Evolutionary conservation across 2,797 vertebrate genomes (phyloP).

Genomic region (Pipistrellus nathusii): DNA sequence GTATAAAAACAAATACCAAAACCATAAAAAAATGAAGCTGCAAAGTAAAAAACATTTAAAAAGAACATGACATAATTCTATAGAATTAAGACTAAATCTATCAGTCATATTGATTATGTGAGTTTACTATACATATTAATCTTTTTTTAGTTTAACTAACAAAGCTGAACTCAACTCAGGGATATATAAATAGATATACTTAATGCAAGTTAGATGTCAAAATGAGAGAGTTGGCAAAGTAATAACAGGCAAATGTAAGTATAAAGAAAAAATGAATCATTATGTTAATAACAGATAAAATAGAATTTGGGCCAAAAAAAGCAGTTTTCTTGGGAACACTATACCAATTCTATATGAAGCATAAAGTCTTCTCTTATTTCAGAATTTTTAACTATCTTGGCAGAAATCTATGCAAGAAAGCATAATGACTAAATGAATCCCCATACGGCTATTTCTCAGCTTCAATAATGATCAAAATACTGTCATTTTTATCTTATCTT

Average conservation of each 20-base stretch:
- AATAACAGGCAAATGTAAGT: background rate
- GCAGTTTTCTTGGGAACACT: background rate
- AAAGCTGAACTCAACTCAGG: slow-evolving; percentile 24
- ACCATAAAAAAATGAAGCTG: background rate
- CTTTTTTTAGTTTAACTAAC: background rate
- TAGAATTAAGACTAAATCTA: background rate
- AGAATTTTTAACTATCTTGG: slow-evolving; percentile 44
- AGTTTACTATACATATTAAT: background rate
- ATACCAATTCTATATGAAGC: background rate
- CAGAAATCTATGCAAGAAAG: background rate
- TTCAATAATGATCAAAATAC: background rate
- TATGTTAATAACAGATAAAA: slow-evolving; percentile 41
- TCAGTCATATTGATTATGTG: background rate
- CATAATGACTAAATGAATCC: background rate
- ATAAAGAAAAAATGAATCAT: slow-evolving; percentile 39
- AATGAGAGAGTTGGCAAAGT: background rate
- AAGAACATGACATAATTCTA: background rate
- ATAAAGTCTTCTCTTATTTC: background rate
- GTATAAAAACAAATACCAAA: background rate
- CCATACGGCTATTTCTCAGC: background rate
- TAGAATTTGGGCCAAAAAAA: background rate
- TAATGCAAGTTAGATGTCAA: slow-evolving; percentile 1
- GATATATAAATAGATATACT: background rate
- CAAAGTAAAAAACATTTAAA: background rate
- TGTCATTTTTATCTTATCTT: slow-evolving; percentile 11